Evolutionary conservation across 2,113 vertebrate species (phyloP), one percentile per base, ranked within the genome.

Genomic region (Amphiprion percula): DNA sequence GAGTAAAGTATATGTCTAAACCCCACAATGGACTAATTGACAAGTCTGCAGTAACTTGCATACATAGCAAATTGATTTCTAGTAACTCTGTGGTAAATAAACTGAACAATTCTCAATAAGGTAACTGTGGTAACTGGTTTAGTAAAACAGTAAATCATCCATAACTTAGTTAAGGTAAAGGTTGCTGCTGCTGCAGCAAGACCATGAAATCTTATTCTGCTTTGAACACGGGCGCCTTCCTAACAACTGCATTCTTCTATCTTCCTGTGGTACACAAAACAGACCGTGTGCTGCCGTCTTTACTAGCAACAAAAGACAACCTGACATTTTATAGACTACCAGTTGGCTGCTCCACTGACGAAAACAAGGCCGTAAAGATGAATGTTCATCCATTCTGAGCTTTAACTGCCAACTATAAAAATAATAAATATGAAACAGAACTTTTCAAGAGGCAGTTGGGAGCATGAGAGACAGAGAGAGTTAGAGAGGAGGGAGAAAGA

Each of bases 351-450:
- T 74, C 41, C 53, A 37, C 21, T 11, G 37, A 53, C 54, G 44
- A 83, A 76, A 85, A 85, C 62, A 62, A 59, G 12, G 19, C 78
- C 30, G 21, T 77, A 79, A 88, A 79, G 53, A 80, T 47, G 54
- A 49, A 83, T 66, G 62, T 63, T 77, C 30, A 65, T 74, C 73
- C 80, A 76, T 66, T 85, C 59, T 46, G 68, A 68, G 76, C 14
- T 76, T 73, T 76, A 74, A 76, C 59, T 23, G 67, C 30, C 58
- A 37, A n/a, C 67, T 63, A 64, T 84, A 84, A 81, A 84, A 55
- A 79, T 46, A 53, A 61, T 71, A 55, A 67, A 79, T 67, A 75
- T 59, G 54, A 68, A 89, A 89, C 72, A 74, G 41, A 65, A 72
- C 19, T 7, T 61, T 74, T 67, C 14, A 54, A 26, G 41, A 71